Conservation (phyloP, 1,140 invertebrate genomes). For the Cepaea nemoralis region DNA sequence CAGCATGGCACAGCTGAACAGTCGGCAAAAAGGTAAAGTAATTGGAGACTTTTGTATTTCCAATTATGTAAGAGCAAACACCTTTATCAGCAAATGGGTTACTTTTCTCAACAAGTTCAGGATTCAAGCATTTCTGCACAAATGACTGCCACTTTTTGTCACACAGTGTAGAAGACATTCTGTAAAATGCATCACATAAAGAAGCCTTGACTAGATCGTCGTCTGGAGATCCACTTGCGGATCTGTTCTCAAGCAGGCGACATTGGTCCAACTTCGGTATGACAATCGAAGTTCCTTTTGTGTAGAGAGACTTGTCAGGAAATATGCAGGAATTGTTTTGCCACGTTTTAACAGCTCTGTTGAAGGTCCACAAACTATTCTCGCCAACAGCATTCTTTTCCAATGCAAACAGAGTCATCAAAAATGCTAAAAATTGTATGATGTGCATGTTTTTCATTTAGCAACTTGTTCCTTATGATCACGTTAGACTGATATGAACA, state of each 20-base stretch:
- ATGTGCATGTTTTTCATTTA: background rate
- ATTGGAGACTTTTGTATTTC: background rate
- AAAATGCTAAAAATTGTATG: background rate
- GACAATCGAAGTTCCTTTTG: background rate
- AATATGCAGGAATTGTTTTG: background rate
- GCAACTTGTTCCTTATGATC: background rate
- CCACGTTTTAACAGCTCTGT: background rate
- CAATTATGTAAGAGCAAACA: background rate
- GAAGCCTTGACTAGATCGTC: background rate
- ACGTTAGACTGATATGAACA: background rate
- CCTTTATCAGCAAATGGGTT: background rate
- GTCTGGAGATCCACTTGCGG: background rate
- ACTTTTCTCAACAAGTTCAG: background rate
- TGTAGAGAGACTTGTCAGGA: background rate
- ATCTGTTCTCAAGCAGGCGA: background rate
- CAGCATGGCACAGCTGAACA: background rate
- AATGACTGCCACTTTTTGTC: background rate
- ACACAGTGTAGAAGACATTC: background rate
- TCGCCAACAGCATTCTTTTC: background rate
- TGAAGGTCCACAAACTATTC: background rate
- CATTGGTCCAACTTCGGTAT: background rate
- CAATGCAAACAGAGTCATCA: background rate
- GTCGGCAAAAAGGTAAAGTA: background rate
- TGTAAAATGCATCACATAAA: background rate
- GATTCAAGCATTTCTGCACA: background rate